Percentiles rank a stretch among this genome's conserved stretches.
Conservation (phyloP, 2,888 invertebrate genomes). For the Thelaira solivaga region DNA sequence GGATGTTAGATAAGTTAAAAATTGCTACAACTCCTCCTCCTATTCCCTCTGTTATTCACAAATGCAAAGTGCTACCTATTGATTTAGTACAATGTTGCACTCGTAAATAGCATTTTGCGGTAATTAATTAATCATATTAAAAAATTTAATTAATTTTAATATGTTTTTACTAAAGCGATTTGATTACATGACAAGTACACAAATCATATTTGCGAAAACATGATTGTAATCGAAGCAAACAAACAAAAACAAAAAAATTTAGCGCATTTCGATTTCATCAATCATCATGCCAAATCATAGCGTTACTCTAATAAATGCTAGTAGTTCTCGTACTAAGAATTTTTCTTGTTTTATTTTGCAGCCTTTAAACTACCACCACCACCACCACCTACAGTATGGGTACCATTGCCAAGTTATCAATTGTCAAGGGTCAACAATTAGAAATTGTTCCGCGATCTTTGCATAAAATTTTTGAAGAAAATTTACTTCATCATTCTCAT, state of each 20-base stretch:
- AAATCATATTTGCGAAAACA: background rate
- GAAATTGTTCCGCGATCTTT: constrained; percentile 79
- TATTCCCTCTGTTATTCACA: background rate
- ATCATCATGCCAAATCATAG: no score
- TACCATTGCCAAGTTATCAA: constrained; percentile 85
- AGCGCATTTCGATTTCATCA: background rate
- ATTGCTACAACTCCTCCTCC: background rate
- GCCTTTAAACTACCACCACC: background rate
- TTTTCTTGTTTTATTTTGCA: background rate
- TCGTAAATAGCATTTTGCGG: background rate
- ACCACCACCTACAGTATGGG: constrained; percentile 82
- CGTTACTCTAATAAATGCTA: no score
- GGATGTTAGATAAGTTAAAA: no score
- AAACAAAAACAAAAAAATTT: background rate
- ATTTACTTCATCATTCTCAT: constrained; percentile 79
- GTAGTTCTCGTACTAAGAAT: background rate
- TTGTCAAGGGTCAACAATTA: constrained; percentile 81
- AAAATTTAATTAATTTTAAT: constrained; percentile 16
- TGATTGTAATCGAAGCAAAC: background rate
- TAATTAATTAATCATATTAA: background rate
- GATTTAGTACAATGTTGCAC: background rate
- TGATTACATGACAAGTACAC: constrained; percentile 2
- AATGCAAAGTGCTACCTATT: background rate
- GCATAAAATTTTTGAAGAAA: constrained; percentile 80
- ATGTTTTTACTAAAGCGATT: background rate